Conservation (phyloP, 2,888 invertebrate species). For the Carpatolechia fugitivella region DNA sequence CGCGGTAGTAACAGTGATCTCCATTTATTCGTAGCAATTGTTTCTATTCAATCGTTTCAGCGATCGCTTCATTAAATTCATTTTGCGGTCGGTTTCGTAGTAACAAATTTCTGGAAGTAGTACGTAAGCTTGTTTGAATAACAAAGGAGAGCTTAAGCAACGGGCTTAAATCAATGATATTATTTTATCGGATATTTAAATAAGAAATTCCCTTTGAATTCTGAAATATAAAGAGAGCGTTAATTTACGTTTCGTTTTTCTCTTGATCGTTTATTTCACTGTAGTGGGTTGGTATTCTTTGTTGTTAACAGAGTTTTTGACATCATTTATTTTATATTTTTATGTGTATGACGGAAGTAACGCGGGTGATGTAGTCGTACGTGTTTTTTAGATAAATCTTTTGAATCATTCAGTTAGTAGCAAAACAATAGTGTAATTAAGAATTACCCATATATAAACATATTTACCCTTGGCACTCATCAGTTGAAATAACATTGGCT, state of each 20-base stretch:
- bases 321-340: neutral
- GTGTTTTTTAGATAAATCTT: no score
- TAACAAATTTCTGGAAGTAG: constrained; percentile 1
- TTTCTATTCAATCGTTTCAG: constrained; percentile 3
- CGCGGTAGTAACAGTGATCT: neutral
- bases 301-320: neutral
- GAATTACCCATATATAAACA: no score
- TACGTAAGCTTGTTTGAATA: constrained; percentile 5
- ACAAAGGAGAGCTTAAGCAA: neutral
- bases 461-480: no score
- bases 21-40: neutral
- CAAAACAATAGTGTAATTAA: no score
- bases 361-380: no score
- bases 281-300: neutral
- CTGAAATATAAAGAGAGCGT: neutral
- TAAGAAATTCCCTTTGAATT: neutral
- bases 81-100: neutral
- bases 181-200: neutral
- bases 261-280: no score
- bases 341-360: no score
- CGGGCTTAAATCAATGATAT: neutral
- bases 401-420: no score
- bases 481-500: no score
- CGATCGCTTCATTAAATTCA: constrained; percentile 1
- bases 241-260: neutral